A percentile compares a stretch with the other conserved stretches of the same genome.
These are phyloP conservation scores for Discoglossus pictus DNA, from an alignment of 2,797 vertebrate genomes.

Conservation along the genomic window DNA sequence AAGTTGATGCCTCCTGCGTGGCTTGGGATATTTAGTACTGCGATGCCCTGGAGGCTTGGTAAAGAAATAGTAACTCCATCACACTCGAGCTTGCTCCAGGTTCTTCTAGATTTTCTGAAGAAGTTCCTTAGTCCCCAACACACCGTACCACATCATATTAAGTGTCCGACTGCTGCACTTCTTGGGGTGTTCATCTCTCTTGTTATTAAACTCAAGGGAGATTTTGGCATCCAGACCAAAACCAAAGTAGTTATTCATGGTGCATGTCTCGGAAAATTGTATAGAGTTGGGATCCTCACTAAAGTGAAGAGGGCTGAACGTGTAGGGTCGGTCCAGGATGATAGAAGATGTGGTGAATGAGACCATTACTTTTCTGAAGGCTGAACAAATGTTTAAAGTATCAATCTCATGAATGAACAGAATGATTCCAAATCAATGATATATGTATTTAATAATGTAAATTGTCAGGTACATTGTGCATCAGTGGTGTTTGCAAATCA, in stretches of 20 bases:
- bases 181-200: constrained; percentile 89
- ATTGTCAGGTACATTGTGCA: too few species aligned
- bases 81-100: constrained; percentile 94
- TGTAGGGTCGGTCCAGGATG: constrained; percentile 80
- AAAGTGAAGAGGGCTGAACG: constrained; percentile 75
- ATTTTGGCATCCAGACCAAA: constrained; percentile 96
- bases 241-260: constrained; percentile 98
- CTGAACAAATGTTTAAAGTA: constrained; percentile 60
- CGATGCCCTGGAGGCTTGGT: constrained; percentile 92
- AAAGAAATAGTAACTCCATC: constrained; percentile 87
- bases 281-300: constrained; percentile 74
- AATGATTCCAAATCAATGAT: too few species aligned
- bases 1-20: constrained; percentile 96
- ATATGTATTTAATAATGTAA: too few species aligned
- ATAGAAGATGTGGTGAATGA: constrained; percentile 77
- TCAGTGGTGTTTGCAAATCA: too few species aligned
- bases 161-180: constrained; percentile 95
- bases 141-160: constrained; percentile 98
- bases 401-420: neutral
- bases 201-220: constrained; percentile 96
- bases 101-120: constrained; percentile 94
- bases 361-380: constrained; percentile 64
- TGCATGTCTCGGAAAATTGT: constrained; percentile 88
- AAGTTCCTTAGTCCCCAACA: constrained; percentile 92
- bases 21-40: constrained; percentile 94